Conservation (phyloP, 2,113 vertebrate genomes). For the Agapornis roseicollis region DNA sequence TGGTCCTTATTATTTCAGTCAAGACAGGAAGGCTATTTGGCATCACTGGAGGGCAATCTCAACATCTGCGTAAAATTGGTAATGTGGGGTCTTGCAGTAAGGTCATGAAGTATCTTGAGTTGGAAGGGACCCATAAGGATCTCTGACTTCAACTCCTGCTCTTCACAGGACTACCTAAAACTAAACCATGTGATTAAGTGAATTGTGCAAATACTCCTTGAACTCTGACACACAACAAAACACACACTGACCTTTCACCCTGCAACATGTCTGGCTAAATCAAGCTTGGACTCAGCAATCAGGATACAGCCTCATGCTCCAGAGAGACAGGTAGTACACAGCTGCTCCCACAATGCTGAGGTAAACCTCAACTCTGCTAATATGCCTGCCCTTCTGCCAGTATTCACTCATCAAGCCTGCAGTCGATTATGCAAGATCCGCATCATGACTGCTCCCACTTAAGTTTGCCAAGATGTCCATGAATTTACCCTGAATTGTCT, state of each 20-base stretch:
- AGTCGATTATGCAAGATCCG: not conserved
- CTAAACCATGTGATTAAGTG: not conserved
- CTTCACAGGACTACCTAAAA: not conserved
- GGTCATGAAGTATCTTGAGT: not conserved
- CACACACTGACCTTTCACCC: not conserved
- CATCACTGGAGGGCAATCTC: not conserved
- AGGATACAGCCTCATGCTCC: not conserved
- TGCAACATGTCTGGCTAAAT: not conserved
- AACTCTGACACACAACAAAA: not conserved
- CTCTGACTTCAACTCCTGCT: not conserved
- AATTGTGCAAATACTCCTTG: not conserved
- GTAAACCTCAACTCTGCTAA: not conserved
- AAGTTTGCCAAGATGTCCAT: not conserved
- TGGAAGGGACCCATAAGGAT: not conserved
- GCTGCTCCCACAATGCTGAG: not conserved
- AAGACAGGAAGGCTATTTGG: not conserved
- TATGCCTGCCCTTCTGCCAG: not conserved
- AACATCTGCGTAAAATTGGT: not conserved
- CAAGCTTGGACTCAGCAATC: not conserved
- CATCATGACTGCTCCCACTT: not conserved
- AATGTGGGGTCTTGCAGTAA: not conserved
- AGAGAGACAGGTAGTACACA: not conserved
- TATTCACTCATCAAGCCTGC: fast-evolving
- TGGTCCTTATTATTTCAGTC: not conserved
- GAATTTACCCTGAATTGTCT: not conserved